Percentiles rank a stretch among this genome's conserved stretches.
These are phyloP conservation scores for Gnathonemus echidnorhynchus DNA, from an alignment of 2,113 vertebrate genomes.

Conservation along the genomic window DNA sequence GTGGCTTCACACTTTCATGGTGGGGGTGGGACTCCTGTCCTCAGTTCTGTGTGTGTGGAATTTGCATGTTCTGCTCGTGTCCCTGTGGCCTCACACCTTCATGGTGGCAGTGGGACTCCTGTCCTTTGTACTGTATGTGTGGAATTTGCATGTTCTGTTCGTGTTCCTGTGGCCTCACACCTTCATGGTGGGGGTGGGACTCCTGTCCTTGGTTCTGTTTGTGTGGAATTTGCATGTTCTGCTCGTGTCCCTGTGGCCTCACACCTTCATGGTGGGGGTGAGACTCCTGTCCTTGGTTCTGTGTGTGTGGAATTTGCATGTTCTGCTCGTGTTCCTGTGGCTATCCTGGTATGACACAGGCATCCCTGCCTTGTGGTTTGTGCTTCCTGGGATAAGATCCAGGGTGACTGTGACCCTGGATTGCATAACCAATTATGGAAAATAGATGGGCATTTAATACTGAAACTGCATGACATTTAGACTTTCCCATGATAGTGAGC, in stretches of 20 bases:
- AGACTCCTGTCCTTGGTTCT: not conserved
- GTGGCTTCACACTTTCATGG: not conserved
- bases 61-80: not conserved
- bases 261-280: not conserved
- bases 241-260: not conserved
- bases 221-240: not conserved
- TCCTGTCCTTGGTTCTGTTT: not conserved
- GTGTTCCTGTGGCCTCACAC: not conserved
- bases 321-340: not conserved
- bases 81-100: not conserved
- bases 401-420: not conserved
- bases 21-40: not conserved
- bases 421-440: not conserved
- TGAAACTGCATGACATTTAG: constrained; percentile 7
- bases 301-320: not conserved
- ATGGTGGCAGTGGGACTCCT: not conserved
- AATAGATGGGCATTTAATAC: not conserved
- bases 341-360: not conserved
- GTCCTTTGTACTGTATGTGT: not conserved
- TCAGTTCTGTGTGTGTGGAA: not conserved
- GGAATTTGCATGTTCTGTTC: not conserved
- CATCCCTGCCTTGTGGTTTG: not conserved
- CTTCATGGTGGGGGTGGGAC: not conserved
- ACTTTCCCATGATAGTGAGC: not conserved
- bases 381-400: not conserved